phyloP scores from a whole-genome alignment of 2,888 invertebrate species.

The Serrognathus titanus region DNA sequence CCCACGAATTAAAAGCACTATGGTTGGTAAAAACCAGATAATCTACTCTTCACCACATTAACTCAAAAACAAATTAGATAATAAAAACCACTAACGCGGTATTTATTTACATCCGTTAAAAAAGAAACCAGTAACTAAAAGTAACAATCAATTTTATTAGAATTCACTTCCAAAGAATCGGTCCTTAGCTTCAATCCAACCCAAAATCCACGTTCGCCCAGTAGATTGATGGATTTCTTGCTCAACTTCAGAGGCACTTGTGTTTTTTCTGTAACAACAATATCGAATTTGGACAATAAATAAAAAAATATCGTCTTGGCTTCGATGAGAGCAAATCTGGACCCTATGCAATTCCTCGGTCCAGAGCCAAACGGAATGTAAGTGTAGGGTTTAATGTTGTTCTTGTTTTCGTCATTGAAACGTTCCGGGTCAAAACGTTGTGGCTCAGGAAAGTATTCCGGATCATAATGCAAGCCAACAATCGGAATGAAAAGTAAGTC shows the following conservation, averaged over 20 bases:
- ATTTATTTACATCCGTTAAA: too few relatives aligned
- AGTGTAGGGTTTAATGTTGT: constrained; percentile 47
- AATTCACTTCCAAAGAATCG: too few relatives aligned
- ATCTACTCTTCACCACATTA: too few relatives aligned
- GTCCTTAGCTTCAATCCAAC: constrained; percentile 24
- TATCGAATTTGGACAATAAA: constrained; percentile 31
- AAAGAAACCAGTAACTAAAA: too few relatives aligned
- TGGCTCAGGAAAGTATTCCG: constrained; percentile 34
- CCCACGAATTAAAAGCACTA: too few relatives aligned
- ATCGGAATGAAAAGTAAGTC: constrained; percentile 30
- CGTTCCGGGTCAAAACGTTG: constrained; percentile 41
- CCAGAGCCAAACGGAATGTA: constrained; percentile 49
- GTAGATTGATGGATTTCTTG: constrained; percentile 13
- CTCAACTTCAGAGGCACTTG: constrained; percentile 30
- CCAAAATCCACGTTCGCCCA: constrained; percentile 23
- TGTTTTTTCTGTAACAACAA: constrained; percentile 32
- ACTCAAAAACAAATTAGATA: too few relatives aligned
- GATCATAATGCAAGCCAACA: constrained; percentile 33
- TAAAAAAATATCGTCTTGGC: constrained; percentile 32
- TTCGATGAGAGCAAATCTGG: constrained; percentile 37
- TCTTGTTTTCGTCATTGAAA: constrained; percentile 48
- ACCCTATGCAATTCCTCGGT: constrained; percentile 61
- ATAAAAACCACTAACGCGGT: too few relatives aligned
- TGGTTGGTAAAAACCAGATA: too few relatives aligned
- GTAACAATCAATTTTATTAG: too few relatives aligned